These are phyloP conservation scores for Polyergus mexicanus DNA, from an alignment of 1,140 invertebrate genomes.

Conservation along the genomic window DNA sequence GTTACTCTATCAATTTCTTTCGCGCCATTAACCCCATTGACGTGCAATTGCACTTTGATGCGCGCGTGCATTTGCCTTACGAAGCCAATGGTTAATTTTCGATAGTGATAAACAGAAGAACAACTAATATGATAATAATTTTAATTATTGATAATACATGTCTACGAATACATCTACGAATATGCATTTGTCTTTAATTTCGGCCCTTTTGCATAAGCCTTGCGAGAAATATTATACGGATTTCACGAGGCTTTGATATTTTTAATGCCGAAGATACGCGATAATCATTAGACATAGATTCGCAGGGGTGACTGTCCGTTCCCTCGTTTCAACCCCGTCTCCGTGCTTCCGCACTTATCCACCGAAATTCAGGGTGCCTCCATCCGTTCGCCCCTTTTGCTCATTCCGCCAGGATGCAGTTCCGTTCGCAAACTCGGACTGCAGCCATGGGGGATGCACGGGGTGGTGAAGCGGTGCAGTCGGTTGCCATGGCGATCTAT, in stretches of 20 bases:
- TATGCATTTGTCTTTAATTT: conserved; percentile 18
- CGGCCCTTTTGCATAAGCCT: conserved; percentile 20
- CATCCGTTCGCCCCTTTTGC: conserved; percentile 49
- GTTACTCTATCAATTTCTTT: conserved; percentile 67
- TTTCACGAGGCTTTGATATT: conserved; percentile 65
- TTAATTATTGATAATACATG: neutral
- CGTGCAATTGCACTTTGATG: conserved; percentile 8
- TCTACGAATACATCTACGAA: neutral
- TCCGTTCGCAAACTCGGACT: conserved; percentile 83
- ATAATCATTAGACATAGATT: conserved; percentile 81
- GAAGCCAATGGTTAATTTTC: neutral
- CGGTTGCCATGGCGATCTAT: conserved; percentile 86
- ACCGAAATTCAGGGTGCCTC: conserved; percentile 78
- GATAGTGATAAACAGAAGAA: neutral
- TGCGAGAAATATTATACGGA: conserved; percentile 13
- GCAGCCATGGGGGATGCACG: conserved; percentile 82
- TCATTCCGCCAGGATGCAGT: conserved; percentile 78
- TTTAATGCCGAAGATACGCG: conserved; percentile 74
- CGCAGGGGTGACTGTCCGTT: conserved; percentile 77
- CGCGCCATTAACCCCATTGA: conserved; percentile 58
- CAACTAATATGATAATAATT: neutral
- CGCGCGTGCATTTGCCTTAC: conserved; percentile 16
- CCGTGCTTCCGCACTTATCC: conserved; percentile 75
- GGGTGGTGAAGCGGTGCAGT: conserved; percentile 84
- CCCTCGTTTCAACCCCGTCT: conserved; percentile 61